These are phyloP conservation scores for Heliconius erato DNA, from an alignment of 2,888 invertebrate species.

Conservation along the genomic window DNA sequence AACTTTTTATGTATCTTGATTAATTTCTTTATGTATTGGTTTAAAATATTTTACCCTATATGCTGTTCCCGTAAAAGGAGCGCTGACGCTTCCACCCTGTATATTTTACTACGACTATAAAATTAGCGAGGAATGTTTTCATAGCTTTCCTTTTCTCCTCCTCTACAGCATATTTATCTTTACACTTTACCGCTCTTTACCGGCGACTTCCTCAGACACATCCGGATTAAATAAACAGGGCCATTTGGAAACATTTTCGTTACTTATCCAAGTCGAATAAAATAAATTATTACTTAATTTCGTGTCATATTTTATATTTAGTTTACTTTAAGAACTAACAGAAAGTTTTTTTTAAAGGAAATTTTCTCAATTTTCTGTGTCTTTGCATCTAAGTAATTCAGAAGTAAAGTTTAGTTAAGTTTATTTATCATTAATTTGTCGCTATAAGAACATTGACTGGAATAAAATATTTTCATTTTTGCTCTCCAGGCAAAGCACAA, in stretches of 20 bases:
- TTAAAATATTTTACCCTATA: too few relatives aligned
- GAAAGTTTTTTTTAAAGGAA: neutral
- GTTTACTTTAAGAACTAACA: neutral
- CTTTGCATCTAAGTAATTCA: neutral
- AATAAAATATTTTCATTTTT: neutral
- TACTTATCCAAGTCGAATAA: constrained; percentile 24
- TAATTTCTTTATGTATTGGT: too few relatives aligned
- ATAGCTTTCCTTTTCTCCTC: constrained; percentile 1
- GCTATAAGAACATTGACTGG: neutral
- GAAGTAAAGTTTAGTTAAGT: neutral
- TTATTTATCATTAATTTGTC: neutral
- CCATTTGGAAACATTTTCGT: constrained; percentile 9
- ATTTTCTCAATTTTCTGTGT: neutral
- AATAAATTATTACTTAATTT: constrained; percentile 9
- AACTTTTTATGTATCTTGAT: too few relatives aligned
- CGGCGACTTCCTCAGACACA: constrained; percentile 33
- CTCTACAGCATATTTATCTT: constrained; percentile 31
- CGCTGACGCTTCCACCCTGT: neutral
- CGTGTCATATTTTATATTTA: neutral
- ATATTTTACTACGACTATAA: constrained; percentile 9
- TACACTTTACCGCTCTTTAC: constrained; percentile 40
- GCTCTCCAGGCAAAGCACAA: too few relatives aligned
- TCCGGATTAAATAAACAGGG: constrained; percentile 29
- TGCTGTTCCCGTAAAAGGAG: too few relatives aligned
- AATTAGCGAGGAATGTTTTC: constrained; percentile 12